These are phyloP conservation scores for Festucalex cinctus DNA, from an alignment of 2,113 vertebrate genomes.

Conservation along the genomic window DNA sequence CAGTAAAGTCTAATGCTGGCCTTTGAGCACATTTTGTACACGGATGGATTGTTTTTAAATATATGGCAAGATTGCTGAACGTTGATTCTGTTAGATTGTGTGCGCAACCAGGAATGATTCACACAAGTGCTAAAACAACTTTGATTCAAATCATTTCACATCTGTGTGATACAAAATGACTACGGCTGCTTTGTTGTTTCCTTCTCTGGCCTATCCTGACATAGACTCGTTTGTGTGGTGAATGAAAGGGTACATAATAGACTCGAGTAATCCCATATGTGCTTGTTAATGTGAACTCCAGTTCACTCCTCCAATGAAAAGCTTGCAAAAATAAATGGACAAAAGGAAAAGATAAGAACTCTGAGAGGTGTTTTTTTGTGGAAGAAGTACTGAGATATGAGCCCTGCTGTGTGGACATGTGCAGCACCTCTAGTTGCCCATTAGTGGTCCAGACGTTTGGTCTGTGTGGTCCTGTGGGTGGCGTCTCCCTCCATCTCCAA, in stretches of 20 bases:
- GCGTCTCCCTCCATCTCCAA: conserved; percentile 33
- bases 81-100: no score
- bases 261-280: neutral
- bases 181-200: neutral
- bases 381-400: neutral
- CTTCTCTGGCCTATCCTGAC: neutral
- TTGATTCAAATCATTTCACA: neutral
- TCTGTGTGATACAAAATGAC: neutral
- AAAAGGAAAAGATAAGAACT: conserved; percentile 31
- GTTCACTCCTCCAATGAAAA: conserved; percentile 24
- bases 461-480: conserved; percentile 20
- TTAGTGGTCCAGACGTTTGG: conserved; percentile 25
- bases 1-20: no score
- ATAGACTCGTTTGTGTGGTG: neutral
- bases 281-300: conserved; percentile 29
- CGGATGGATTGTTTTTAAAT: no score
- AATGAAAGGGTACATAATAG: neutral
- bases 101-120: neutral
- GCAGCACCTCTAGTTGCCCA: conserved; percentile 9
- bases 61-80: no score
- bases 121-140: neutral
- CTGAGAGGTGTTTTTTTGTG: neutral
- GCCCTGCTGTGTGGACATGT: neutral
- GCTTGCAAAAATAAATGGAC: conserved; percentile 29
- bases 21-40: no score